Conservation (phyloP, 1,140 invertebrate species). For the Brachionus calyciflorus region DNA sequence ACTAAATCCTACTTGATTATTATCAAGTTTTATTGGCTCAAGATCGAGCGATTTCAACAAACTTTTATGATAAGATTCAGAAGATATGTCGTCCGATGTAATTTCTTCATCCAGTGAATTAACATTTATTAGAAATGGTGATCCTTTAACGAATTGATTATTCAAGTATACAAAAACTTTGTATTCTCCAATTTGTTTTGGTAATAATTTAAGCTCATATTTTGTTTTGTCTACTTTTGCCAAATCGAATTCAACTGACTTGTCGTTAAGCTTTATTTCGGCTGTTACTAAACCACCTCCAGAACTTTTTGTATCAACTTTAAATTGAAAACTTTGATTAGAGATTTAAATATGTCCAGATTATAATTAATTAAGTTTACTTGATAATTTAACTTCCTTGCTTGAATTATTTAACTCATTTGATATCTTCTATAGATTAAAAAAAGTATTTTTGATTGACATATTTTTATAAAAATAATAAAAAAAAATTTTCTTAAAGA, state of each 20-base stretch:
- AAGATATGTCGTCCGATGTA: background rate
- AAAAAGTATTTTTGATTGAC: background rate
- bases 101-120: background rate
- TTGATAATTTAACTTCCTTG: conserved; percentile 2
- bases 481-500: background rate
- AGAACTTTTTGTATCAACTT: conserved; percentile 11
- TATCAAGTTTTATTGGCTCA: background rate
- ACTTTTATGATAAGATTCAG: background rate
- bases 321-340: background rate
- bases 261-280: conserved; percentile 9
- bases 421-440: background rate
- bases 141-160: conserved; percentile 11
- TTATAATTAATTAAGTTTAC: too few species aligned
- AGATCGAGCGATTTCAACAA: background rate
- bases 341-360: too few species aligned
- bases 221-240: conserved; percentile 17
- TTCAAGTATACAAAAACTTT: background rate
- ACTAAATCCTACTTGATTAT: too few species aligned
- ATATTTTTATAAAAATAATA: background rate
- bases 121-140: conserved; percentile 9
- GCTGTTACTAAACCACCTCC: conserved; percentile 24
- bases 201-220: conserved; percentile 18
- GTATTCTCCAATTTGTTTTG: conserved; percentile 2
- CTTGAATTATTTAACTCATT: too few species aligned
- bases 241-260: conserved; percentile 4